Percentiles rank a stretch among this genome's conserved stretches.
Conservation (phyloP, 1,140 invertebrate species). For the Homarus americanus region DNA sequence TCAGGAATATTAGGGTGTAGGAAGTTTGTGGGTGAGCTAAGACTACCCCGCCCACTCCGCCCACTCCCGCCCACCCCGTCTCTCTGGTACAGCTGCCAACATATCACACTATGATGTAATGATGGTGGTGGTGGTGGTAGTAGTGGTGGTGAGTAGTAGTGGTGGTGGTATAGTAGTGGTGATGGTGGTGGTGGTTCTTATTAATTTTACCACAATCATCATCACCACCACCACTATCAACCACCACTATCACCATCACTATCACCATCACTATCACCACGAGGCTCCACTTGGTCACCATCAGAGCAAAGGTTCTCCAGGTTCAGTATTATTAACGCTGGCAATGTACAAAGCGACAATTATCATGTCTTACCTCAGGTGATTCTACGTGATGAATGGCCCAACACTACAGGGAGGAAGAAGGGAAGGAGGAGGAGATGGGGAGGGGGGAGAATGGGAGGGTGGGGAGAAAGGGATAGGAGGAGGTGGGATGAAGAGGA, state of each 20-base stretch:
- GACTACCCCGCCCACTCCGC: background rate
- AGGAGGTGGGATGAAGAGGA: background rate
- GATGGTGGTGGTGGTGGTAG: no score
- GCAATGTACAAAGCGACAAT: constrained; percentile 3
- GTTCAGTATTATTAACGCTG: background rate
- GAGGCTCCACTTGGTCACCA: background rate
- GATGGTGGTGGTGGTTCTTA: no score
- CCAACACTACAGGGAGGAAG: background rate
- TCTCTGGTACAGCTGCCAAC: no score
- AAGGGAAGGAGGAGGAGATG: background rate
- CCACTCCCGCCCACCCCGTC: no score
- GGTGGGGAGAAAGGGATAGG: background rate
- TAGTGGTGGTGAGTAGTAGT: no score
- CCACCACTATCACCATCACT: background rate
- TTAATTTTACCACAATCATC: no score
- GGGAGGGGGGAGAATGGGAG: background rate
- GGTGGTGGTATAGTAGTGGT: no score
- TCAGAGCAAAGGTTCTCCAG: background rate
- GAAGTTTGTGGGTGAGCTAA: background rate
- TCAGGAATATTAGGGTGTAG: background rate
- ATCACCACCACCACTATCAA: background rate
- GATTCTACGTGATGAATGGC: constrained; percentile 15
- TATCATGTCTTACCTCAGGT: constrained; percentile 28
- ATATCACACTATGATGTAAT: no score
- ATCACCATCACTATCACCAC: background rate